These are phyloP conservation scores for Haliaeetus leucogaster DNA, from an alignment of 2,113 vertebrate species.

Conservation along the genomic window DNA sequence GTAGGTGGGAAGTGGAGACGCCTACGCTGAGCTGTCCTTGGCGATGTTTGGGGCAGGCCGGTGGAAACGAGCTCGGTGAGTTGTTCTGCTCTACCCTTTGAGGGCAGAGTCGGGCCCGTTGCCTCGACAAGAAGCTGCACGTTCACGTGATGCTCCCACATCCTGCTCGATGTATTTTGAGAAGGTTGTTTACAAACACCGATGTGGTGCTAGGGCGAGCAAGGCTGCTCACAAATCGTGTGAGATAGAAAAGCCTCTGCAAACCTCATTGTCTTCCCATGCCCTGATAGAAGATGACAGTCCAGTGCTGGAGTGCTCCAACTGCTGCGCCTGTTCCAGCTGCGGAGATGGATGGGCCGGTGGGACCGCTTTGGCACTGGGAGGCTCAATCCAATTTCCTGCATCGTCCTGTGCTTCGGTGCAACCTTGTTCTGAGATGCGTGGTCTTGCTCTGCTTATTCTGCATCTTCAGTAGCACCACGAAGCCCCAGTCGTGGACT, in stretches of 20 bases:
- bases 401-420: accelerated
- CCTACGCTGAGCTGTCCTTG: neutral
- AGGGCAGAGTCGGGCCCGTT: neutral
- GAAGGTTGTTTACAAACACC: neutral
- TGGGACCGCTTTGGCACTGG: neutral
- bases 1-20: accelerated
- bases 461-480: neutral
- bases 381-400: neutral
- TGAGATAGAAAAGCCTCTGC: neutral
- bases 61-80: neutral
- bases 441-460: accelerated
- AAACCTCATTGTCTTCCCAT: accelerated
- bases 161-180: neutral
- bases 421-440: neutral
- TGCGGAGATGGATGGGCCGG: neutral
- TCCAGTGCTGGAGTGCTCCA: neutral
- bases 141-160: neutral
- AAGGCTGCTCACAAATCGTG: neutral
- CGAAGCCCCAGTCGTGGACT: accelerated
- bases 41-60: neutral
- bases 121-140: neutral
- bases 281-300: accelerated
- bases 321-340: neutral
- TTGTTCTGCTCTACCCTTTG: neutral
- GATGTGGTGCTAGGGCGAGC: neutral